Evolutionary conservation across 2,113 vertebrate genomes (phyloP), one percentile per base, ranked within the genome.

Genomic region (Lota lota): DNA sequence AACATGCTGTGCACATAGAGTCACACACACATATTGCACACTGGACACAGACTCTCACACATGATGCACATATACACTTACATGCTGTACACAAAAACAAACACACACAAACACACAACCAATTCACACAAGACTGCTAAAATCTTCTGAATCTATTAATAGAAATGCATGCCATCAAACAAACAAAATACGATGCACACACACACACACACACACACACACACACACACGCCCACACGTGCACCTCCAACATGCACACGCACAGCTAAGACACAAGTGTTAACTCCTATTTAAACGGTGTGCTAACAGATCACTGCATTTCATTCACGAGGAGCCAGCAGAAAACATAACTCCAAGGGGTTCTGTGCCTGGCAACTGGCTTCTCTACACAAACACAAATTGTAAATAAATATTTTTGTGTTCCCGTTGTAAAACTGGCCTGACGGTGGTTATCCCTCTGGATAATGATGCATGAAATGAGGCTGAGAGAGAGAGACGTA

Each of bases 391-490:
- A 73, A 19, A 19, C 61, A 66, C 60, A 78, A 83, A 81, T 72
- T 79, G 73, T 77, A 83, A 87, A 88, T 82, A 88, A 88, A 87
- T 85, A 85, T 82, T 79, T 79, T 83, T 68, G 64, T 67, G 64
- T 76, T 68, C 62, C 67, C 50, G 36, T 74, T 81, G 78, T 77
- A 77, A 28, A 69, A 63, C 61, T 57, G n/a, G 61, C 76, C 72
- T 84, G 82, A 83, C 69, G 47, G 77, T 85, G 47, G 77, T 85
- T 81, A 72, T 40, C 62, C 58, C 69, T 81, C 79, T 78, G 74
- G 74, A 64, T 82, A 62, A 78, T 85, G 70, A 77, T 87, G 88
- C 75, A 87, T 73, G 77, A 78, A 85, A 85, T 22, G 82, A 79
- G 74, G 84, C 78, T 78, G 78, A 84, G 64, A 67, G 40, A 63